A percentile compares a stretch with the other conserved stretches of the same genome.
Conservation (phyloP, 2,888 invertebrate species). For the Apamea crenata region DNA sequence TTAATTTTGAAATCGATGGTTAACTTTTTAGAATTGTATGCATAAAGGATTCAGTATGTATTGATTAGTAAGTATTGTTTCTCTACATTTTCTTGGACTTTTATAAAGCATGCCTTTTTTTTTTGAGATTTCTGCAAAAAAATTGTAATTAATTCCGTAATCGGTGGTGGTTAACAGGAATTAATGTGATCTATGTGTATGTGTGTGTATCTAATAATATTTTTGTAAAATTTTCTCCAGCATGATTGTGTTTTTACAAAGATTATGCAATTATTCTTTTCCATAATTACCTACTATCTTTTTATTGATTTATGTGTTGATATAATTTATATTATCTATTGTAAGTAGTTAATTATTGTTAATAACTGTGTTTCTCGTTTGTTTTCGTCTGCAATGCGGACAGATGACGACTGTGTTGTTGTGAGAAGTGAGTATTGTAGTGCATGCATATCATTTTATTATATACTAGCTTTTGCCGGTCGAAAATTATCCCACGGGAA, state of each 20-base stretch:
- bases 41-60: neutral
- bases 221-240: neutral
- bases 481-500: neutral
- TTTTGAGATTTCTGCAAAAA: neutral
- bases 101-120: constrained; percentile 20
- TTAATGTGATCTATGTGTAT: neutral
- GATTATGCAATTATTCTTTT: neutral
- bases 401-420: constrained; percentile 84
- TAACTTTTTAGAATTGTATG: neutral
- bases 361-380: constrained; percentile 70
- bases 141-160: neutral
- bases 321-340: neutral
- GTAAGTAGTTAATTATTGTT: constrained; percentile 29
- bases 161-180: neutral
- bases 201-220: neutral
- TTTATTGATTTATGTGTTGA: neutral
- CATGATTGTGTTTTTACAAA: constrained; percentile 21
- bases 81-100: neutral
- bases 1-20: no score
- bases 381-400: constrained; percentile 72
- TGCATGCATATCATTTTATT: constrained; percentile 67
- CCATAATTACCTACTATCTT: neutral
- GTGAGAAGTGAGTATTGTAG: constrained; percentile 83
- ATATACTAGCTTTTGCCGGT: neutral
- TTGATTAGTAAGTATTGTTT: neutral